Percentiles rank a stretch among this genome's conserved stretches.
Evolutionary conservation across 2,797 vertebrate species (phyloP).

Genomic region (Pipistrellus kuhlii): DNA sequence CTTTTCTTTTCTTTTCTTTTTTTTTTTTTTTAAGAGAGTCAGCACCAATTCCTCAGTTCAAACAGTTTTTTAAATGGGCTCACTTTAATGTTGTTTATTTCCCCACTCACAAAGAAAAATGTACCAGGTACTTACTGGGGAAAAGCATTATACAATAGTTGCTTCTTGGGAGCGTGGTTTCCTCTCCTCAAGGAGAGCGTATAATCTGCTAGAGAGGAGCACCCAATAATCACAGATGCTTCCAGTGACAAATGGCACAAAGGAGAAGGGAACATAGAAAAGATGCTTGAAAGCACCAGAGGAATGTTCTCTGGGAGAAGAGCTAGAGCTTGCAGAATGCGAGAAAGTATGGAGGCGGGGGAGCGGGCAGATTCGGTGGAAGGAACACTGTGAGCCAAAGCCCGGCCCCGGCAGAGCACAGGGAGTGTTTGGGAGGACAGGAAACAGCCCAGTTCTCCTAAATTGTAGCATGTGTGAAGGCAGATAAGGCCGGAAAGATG

Average conservation of each 20-base stretch:
- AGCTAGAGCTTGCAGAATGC: not conserved
- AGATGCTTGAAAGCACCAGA: not conserved
- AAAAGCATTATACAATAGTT: not conserved
- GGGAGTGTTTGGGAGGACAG: not conserved
- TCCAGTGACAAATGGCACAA: not conserved
- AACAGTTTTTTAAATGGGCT: constrained; percentile 56
- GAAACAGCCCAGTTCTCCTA: not conserved
- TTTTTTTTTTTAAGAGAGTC: not conserved
- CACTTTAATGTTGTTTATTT: constrained; percentile 17
- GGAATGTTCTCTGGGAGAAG: not conserved
- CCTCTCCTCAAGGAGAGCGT: not conserved
- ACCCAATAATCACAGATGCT: not conserved
- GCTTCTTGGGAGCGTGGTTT: constrained; percentile 12
- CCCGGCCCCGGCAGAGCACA: not conserved
- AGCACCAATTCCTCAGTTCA: constrained; percentile 63
- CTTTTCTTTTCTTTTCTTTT: not conserved
- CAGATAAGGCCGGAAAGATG: not conserved
- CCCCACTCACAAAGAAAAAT: not conserved
- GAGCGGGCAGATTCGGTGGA: not conserved
- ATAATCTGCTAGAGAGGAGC: not conserved
- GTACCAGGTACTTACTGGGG: not conserved
- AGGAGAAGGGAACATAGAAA: not conserved
- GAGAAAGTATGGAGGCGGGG: not conserved
- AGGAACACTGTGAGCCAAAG: not conserved
- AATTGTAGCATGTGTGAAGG: not conserved